These are phyloP conservation scores for Drosophila quadrilineata DNA, from an alignment of 1,140 invertebrate species.

Conservation along the genomic window DNA sequence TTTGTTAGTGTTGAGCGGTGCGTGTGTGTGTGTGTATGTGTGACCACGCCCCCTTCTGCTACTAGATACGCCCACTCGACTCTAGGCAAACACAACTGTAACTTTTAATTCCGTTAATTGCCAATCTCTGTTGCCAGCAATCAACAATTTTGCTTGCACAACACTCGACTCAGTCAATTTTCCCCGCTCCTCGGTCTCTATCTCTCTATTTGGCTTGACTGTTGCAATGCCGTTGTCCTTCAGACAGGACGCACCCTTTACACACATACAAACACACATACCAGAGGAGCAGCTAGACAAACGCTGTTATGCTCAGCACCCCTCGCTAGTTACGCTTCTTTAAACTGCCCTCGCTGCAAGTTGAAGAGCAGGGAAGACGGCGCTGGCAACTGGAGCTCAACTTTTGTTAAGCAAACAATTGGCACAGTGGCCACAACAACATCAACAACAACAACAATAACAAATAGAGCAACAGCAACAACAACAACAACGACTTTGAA, in stretches of 20 bases:
- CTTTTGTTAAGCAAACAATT: conserved; percentile 81
- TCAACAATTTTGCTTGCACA: conserved; percentile 81
- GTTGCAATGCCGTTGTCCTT: conserved; percentile 73
- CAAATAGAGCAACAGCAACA: conserved; percentile 12
- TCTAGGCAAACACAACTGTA: conserved; percentile 74
- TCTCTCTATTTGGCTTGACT: conserved; percentile 73
- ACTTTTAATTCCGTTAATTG: conserved; percentile 81
- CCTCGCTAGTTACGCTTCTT: conserved; percentile 65
- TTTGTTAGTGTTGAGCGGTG: conserved; percentile 23
- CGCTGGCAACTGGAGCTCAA: conserved; percentile 60
- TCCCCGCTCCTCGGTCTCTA: background rate
- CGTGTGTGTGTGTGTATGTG: too few species aligned
- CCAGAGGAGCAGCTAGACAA: background rate
- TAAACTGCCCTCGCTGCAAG: conserved; percentile 49
- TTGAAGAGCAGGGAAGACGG: conserved; percentile 32
- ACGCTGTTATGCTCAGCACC: too few species aligned
- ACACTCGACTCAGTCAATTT: conserved; percentile 61
- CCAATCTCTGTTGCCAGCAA: conserved; percentile 81
- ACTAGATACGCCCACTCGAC: background rate
- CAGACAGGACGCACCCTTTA: conserved; percentile 45
- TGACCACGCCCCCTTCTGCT: too few species aligned
- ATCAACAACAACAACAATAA: conserved; percentile 35
- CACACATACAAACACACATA: background rate
- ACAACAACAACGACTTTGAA: conserved; percentile 12
- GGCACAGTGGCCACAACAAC: conserved; percentile 55